Percentiles rank a stretch among this genome's conserved stretches.
phyloP scores from a whole-genome alignment of 2,797 vertebrate genomes.

The Chromis chromis region DNA sequence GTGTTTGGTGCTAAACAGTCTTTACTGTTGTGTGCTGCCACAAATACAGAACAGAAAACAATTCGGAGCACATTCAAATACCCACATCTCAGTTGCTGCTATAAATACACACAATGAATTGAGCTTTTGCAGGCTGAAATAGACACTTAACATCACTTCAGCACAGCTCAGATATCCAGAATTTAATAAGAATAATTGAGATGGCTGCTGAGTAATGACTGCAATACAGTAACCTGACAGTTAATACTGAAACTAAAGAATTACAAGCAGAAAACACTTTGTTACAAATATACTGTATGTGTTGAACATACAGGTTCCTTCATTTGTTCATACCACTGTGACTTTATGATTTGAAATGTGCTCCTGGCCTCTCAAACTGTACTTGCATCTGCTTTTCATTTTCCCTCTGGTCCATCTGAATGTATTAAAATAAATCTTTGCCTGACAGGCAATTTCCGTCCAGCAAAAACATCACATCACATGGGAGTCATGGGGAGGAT shows the following conservation, averaged over 20 bases:
- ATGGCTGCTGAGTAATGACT: too few relatives aligned
- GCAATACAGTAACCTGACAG: too few relatives aligned
- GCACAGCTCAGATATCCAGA: not conserved
- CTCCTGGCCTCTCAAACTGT: not conserved
- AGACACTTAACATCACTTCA: not conserved
- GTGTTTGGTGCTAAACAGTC: not conserved
- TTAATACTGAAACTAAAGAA: too few relatives aligned
- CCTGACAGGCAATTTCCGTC: not conserved
- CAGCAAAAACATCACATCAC: not conserved
- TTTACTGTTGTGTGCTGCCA: not conserved
- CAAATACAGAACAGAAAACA: not conserved
- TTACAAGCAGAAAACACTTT: too few relatives aligned
- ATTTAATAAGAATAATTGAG: not conserved
- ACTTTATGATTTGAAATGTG: not conserved
- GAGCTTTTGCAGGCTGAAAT: not conserved
- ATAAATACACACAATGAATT: conserved; percentile 24
- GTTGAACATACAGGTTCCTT: not conserved
- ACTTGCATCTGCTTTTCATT: not conserved
- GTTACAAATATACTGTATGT: not conserved
- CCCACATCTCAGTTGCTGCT: conserved; percentile 9
- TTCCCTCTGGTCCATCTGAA: not conserved
- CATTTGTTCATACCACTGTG: not conserved
- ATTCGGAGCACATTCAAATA: not conserved
- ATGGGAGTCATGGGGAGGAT: too few relatives aligned
- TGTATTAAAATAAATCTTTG: not conserved